phyloP scores from a whole-genome alignment of 2,888 invertebrate species.

The Nudaria mundana region DNA sequence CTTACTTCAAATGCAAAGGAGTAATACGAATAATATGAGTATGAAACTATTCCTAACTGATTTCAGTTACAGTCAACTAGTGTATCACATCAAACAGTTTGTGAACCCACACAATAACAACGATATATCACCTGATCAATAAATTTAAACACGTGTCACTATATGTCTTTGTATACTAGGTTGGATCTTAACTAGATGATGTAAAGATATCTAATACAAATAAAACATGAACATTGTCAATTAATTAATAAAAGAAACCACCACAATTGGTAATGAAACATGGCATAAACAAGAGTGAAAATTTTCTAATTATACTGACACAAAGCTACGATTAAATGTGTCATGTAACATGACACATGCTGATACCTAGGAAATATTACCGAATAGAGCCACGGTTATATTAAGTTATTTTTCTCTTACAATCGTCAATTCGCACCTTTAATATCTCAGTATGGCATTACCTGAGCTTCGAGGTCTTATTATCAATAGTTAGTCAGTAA shows the following conservation, averaged over 20 bases:
- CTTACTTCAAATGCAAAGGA: neutral
- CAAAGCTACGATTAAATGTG: constrained; percentile 56
- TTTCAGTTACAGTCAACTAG: neutral
- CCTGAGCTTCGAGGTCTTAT: constrained; percentile 36
- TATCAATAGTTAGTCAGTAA: neutral
- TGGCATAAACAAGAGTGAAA: constrained; percentile 46
- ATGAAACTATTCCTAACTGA: too few relatives aligned
- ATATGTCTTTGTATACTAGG: constrained; percentile 15
- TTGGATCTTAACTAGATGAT: constrained; percentile 24
- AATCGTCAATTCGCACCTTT: constrained; percentile 36
- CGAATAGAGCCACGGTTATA: constrained; percentile 34
- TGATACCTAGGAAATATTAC: constrained; percentile 38
- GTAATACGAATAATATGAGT: neutral
- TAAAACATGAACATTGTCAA: constrained; percentile 23
- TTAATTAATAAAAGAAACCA: constrained; percentile 30
- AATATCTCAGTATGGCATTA: constrained; percentile 31
- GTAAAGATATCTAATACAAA: constrained; percentile 28
- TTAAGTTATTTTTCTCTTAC: constrained; percentile 32
- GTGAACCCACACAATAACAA: constrained; percentile 1
- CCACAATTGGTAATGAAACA: constrained; percentile 42
- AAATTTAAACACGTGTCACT: constrained; percentile 4
- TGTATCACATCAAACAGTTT: neutral
- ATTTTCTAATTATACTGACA: constrained; percentile 53
- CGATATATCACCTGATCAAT: neutral
- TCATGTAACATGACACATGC: constrained; percentile 49